These are phyloP conservation scores for Saccostrea cuccullata DNA, from an alignment of 1,140 invertebrate species.

Conservation along the genomic window DNA sequence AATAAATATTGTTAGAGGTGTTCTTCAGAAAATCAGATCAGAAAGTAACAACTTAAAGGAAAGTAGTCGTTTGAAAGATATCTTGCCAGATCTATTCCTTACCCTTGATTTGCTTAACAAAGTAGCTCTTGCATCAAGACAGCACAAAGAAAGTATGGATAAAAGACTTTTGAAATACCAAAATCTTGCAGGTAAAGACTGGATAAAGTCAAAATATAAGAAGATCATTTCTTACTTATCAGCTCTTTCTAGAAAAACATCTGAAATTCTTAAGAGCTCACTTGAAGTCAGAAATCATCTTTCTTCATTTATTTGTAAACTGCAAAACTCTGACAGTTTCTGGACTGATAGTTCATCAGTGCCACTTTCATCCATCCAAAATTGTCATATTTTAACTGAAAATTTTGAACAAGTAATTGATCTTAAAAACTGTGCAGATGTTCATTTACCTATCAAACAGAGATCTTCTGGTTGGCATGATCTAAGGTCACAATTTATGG, in stretches of 20 bases:
- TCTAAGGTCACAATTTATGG: not conserved
- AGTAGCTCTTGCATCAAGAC: no score
- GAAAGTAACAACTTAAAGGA: no score
- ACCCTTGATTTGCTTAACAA: no score
- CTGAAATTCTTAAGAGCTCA: not conserved
- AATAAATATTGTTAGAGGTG: not conserved
- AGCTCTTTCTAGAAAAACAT: not conserved
- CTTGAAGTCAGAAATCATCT: not conserved
- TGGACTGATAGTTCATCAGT: not conserved
- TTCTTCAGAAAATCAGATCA: no score
- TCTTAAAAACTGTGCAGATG: not conserved
- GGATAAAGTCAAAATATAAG: not conserved
- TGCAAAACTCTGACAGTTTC: not conserved
- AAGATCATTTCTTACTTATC: slow-evolving; percentile 2
- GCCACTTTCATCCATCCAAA: not conserved
- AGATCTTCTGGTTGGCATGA: not conserved
- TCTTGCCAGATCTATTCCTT: no score
- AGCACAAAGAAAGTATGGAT: not conserved
- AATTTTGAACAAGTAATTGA: not conserved
- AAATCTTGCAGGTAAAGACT: not conserved
- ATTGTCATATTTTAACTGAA: not conserved
- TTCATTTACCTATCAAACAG: not conserved
- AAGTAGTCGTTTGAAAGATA: no score
- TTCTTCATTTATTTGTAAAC: not conserved
- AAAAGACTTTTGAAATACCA: not conserved